A percentile compares a stretch with the other conserved stretches of the same genome.
These are phyloP conservation scores for Porites evermanni DNA, from an alignment of 92 coral and sea anemone genomes.

Conservation along the genomic window DNA sequence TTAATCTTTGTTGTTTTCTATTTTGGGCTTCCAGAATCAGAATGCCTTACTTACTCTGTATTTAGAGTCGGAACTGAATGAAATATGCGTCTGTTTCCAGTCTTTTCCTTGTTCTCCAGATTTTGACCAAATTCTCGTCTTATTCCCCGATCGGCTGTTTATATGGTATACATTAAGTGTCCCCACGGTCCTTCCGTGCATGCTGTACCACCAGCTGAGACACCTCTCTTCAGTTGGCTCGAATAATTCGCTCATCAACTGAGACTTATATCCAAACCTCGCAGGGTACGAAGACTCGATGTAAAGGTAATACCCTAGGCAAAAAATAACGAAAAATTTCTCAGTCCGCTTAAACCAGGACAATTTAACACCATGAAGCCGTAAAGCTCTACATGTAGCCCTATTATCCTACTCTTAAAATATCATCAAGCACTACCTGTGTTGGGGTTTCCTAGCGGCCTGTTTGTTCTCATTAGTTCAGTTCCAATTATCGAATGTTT, in stretches of 20 bases:
- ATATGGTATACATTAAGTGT: constrained; percentile 71
- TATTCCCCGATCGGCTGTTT: constrained; percentile 56
- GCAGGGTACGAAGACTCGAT: constrained; percentile 91
- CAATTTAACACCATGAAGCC: background rate
- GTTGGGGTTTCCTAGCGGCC: too few relatives aligned
- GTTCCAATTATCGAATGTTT: too few relatives aligned
- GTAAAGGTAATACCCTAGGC: constrained; percentile 72
- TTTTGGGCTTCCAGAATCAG: background rate
- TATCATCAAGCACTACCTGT: too few relatives aligned
- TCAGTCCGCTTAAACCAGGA: too few relatives aligned
- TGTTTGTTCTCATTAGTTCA: too few relatives aligned
- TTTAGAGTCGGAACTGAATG: constrained; percentile 63
- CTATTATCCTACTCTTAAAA: too few relatives aligned
- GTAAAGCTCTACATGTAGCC: background rate
- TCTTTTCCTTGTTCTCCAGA: constrained; percentile 84
- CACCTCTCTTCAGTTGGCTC: constrained; percentile 69
- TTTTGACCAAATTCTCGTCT: constrained; percentile 73
- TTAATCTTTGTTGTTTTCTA: background rate
- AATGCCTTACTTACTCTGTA: constrained; percentile 61
- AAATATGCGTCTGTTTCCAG: constrained; percentile 75
- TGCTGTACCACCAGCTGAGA: constrained; percentile 83
- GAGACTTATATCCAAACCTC: constrained; percentile 81
- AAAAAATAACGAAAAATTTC: background rate
- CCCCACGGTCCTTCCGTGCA: constrained; percentile 86
- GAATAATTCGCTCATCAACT: constrained; percentile 65